Conservation (phyloP, 2,797 vertebrate species). For the Ambastaia sidthimunki region DNA sequence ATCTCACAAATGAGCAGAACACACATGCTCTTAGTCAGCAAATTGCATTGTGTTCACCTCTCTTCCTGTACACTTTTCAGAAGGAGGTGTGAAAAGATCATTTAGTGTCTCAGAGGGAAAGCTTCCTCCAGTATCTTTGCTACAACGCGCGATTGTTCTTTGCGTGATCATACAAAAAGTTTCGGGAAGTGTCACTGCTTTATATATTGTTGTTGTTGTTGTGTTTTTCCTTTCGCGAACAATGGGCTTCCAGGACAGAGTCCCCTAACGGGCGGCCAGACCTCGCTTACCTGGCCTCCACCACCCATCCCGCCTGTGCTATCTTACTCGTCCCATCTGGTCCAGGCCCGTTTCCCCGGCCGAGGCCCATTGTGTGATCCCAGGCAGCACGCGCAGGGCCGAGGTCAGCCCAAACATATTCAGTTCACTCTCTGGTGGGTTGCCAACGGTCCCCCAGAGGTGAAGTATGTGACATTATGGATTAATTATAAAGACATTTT, state of each 20-base stretch:
- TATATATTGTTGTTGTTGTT: slow-evolving; percentile 79
- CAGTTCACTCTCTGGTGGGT: slow-evolving; percentile 73
- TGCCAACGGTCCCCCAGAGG: slow-evolving; percentile 72
- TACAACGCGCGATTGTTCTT: slow-evolving; percentile 80
- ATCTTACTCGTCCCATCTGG: slow-evolving; percentile 82
- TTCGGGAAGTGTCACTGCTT: slow-evolving; percentile 79
- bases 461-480: slow-evolving; percentile 67
- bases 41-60: slow-evolving; percentile 73
- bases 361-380: slow-evolving; percentile 79
- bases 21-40: slow-evolving; percentile 76
- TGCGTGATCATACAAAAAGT: slow-evolving; percentile 82
- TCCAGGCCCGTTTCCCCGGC: slow-evolving; percentile 79
- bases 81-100: slow-evolving; percentile 83
- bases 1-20: slow-evolving; percentile 77
- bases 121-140: slow-evolving; percentile 79
- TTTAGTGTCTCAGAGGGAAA: slow-evolving; percentile 77
- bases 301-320: slow-evolving; percentile 76
- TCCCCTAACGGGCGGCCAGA: slow-evolving; percentile 77
- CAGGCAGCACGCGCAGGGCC: slow-evolving; percentile 78
- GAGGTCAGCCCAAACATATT: slow-evolving; percentile 79
- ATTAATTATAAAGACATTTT: slow-evolving; percentile 70
- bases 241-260: slow-evolving; percentile 82
- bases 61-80: slow-evolving; percentile 76
- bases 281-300: slow-evolving; percentile 73
- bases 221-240: slow-evolving; percentile 82